phyloP scores from a whole-genome alignment of 2,113 vertebrate genomes.

The Amblyopsis rosae region DNA sequence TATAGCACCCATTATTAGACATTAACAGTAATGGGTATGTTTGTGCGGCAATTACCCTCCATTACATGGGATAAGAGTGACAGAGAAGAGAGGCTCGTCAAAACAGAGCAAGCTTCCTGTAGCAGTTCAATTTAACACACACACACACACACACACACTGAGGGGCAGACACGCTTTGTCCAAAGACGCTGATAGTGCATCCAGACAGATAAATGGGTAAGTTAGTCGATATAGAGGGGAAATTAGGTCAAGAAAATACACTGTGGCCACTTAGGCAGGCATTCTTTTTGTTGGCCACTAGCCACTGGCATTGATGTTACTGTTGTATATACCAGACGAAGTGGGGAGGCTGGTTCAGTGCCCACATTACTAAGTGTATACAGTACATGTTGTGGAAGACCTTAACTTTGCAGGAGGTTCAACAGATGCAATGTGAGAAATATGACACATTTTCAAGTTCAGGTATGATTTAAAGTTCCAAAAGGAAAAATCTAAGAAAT shows the following conservation, averaged over 20 bases:
- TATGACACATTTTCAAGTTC: too few relatives aligned
- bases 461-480: too few relatives aligned
- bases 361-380: background rate
- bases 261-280: slow-evolving; percentile 41
- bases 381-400: background rate
- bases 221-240: slow-evolving; percentile 41
- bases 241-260: slow-evolving; percentile 52
- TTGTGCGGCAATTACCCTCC: slow-evolving; percentile 67
- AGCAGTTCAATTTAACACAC: slow-evolving; percentile 47
- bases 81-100: slow-evolving; percentile 69
- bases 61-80: slow-evolving; percentile 70
- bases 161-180: too few relatives aligned
- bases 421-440: slow-evolving; percentile 1
- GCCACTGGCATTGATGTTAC: slow-evolving; percentile 26
- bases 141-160: slow-evolving; percentile 16
- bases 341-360: slow-evolving; percentile 3
- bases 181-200: slow-evolving; percentile 7
- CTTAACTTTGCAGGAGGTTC: slow-evolving; percentile 6
- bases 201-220: slow-evolving; percentile 35
- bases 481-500: too few relatives aligned
- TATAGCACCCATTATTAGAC: slow-evolving; percentile 64
- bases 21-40: slow-evolving; percentile 64
- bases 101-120: slow-evolving; percentile 74
- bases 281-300: slow-evolving; percentile 36
- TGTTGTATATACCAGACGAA: slow-evolving; percentile 17